Evolutionary conservation across 2,113 vertebrate species (phyloP).

Genomic region (Ophthalmotilapia sp.): DNA sequence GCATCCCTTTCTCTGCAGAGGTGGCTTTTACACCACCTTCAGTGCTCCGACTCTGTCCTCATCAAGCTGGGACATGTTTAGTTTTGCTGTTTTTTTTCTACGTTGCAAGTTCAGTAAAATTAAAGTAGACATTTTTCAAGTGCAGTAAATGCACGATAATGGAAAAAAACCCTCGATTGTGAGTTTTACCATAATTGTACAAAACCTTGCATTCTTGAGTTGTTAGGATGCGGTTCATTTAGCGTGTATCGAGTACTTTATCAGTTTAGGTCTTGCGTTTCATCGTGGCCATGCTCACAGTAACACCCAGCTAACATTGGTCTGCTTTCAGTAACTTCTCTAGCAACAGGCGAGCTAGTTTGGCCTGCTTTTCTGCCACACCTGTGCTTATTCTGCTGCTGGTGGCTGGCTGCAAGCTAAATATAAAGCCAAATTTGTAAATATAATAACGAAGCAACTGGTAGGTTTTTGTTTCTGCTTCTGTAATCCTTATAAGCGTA

Average conservation of each 20-base stretch:
- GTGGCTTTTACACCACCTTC: background rate
- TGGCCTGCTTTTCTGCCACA: constrained; percentile 17
- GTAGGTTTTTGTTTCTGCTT: background rate
- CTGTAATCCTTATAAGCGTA: background rate
- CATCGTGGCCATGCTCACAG: background rate
- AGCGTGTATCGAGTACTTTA: accelerated
- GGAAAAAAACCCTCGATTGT: background rate
- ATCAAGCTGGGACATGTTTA: background rate
- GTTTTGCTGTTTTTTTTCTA: background rate
- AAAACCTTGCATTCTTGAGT: background rate
- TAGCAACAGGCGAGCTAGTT: background rate
- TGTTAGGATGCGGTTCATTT: background rate
- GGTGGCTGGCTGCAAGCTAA: background rate
- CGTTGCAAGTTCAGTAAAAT: background rate
- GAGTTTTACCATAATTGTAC: background rate
- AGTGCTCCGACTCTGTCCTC: background rate
- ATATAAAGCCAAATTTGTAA: background rate
- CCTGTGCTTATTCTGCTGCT: background rate
- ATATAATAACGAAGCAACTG: background rate
- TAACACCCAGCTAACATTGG: background rate
- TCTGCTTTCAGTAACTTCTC: background rate
- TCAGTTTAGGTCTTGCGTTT: background rate
- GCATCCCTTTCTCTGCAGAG: accelerated
- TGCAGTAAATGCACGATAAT: background rate
- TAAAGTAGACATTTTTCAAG: background rate